Base-by-base conservation (phyloP, 2,797 vertebrate species). In the Sebastes diaconus region DNA sequence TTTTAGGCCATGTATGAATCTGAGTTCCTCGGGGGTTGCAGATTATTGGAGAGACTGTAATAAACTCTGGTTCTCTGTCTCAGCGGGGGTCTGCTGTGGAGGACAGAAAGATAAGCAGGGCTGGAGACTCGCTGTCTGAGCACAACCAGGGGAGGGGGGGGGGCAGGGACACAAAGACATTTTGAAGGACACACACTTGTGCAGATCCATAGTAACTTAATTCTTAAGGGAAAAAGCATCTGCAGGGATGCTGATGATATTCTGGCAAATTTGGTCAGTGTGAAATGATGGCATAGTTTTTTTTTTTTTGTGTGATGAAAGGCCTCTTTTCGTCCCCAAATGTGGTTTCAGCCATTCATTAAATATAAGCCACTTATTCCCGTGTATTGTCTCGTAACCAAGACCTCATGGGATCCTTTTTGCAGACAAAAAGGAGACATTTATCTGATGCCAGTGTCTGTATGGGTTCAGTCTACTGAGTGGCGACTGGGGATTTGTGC, bases 81-180 rank as follows among this genome's bases (percentile, higher is more conserved):
- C 90, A 71, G 90, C 57, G 90, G 91, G 92, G 91, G 90, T 75
- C 83, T 88, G 92, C 86, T 89, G 86, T 80, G 80, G 86, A 90
- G 92, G 91, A 93, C 87, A 84, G 88, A 84, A 75, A 90, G 92
- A 93, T 93, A 91, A 93, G 92, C 89, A 85, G 89, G 71, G 75
- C 78, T 91, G 92, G 91, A 92, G 91, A 90, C 86, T 91, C 36
- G 3, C 78, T 90, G 92, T 93, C 92, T 93, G 92, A 91, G 84
- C 76, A 78, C 85, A 79, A 72, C 83, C 74, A 76, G 46, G 39
- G 79, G 67, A 81, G 34, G 9, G 70, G 73, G 72, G 42, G 68
- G 54, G 74, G 68, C 25, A 54, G 82, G 81, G 87, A 71, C 80
- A 80, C 82, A 90, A 92, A 92, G 91, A 81, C 81, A 85, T 90